phyloP scores from a whole-genome alignment of 2,888 invertebrate species.

The Pachymerium ferrugineum region DNA sequence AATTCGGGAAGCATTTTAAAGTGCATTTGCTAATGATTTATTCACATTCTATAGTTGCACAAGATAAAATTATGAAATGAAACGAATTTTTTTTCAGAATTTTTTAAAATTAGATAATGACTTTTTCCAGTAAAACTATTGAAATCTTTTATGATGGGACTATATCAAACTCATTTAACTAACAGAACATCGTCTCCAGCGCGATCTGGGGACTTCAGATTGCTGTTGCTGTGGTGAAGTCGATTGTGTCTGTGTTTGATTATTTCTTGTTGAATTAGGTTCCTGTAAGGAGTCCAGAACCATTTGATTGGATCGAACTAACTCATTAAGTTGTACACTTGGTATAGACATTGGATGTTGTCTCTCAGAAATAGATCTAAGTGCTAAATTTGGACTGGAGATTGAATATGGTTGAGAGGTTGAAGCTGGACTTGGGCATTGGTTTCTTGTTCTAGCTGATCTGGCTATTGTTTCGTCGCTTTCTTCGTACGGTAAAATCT shows the following conservation, averaged over 20 bases:
- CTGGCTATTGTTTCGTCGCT: neutral
- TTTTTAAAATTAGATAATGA: too few relatives aligned
- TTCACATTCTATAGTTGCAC: too few relatives aligned
- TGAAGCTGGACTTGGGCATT: neutral
- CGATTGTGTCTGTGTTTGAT: neutral
- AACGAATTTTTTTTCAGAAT: too few relatives aligned
- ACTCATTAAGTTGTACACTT: neutral
- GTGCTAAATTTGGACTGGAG: neutral
- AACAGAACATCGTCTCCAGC: too few relatives aligned
- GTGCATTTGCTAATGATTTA: too few relatives aligned
- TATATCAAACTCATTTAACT: too few relatives aligned
- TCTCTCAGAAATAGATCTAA: neutral
- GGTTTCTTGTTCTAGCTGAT: neutral
- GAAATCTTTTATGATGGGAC: too few relatives aligned
- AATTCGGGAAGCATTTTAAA: too few relatives aligned
- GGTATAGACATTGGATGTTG: neutral
- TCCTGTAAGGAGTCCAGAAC: neutral
- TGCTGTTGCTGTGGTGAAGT: too few relatives aligned
- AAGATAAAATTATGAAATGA: too few relatives aligned
- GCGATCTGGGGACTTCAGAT: too few relatives aligned
- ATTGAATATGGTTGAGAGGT: neutral
- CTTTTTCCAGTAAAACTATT: too few relatives aligned
- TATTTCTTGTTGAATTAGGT: neutral
- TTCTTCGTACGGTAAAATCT: slow-evolving; percentile 28
- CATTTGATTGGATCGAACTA: neutral